Conservation (phyloP, 2,888 invertebrate species). For the Athetis lepigone region DNA sequence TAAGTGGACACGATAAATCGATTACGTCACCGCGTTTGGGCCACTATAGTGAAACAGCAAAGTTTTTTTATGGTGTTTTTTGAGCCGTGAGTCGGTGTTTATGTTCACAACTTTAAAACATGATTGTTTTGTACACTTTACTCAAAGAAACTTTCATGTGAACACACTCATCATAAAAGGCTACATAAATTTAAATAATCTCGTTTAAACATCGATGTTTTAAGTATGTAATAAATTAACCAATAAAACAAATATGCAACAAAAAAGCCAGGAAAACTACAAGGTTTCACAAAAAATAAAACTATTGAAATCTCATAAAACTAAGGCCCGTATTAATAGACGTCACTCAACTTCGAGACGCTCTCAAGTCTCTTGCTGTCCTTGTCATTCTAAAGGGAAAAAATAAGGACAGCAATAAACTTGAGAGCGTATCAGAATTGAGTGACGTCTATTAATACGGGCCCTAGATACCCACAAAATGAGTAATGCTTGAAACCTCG, state of each 20-base stretch:
- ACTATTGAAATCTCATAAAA: conserved; percentile 37
- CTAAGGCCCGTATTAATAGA: too few species aligned
- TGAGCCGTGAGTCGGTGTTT: conserved; percentile 10
- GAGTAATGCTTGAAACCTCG: conserved; percentile 64
- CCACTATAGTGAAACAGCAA: conserved; percentile 35
- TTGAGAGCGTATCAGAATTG: too few species aligned
- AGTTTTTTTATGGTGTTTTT: conserved; percentile 55
- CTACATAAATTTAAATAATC: conserved; percentile 22
- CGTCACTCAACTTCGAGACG: too few species aligned
- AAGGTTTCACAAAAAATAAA: conserved; percentile 46
- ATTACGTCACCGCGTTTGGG: conserved; percentile 71
- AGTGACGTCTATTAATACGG: too few species aligned
- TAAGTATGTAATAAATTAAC: conserved; percentile 16
- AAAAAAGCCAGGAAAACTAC: conserved; percentile 19
- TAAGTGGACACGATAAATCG: conserved; percentile 74
- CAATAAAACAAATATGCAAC: conserved; percentile 16
- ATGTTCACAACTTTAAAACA: conserved; percentile 27
- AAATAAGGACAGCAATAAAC: too few species aligned
- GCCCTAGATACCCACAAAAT: conserved; percentile 45
- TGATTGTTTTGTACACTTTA: conserved; percentile 17
- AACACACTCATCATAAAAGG: conserved; percentile 4
- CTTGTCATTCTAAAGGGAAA: too few species aligned
- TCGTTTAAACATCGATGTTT: conserved; percentile 19
- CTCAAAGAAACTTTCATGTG: conserved; percentile 4
- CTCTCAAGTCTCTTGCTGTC: too few species aligned